Evolutionary conservation across 2,797 vertebrate genomes (phyloP).

Genomic region (Phalloptychus januarius): DNA sequence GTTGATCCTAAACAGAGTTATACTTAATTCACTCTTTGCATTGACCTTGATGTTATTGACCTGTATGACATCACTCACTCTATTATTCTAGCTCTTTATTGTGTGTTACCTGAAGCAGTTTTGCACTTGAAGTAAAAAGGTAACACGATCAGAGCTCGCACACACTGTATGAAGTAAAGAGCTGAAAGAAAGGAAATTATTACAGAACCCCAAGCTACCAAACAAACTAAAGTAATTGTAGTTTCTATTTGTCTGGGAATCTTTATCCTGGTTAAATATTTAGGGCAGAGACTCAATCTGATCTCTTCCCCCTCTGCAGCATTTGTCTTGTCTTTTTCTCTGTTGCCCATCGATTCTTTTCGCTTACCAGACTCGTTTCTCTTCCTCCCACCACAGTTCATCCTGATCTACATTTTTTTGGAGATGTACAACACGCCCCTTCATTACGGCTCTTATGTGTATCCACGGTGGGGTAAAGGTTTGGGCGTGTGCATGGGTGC

Average conservation of each 20-base stretch:
- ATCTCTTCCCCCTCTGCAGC: background rate
- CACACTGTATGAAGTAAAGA: slow-evolving; percentile 4
- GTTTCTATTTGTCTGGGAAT: slow-evolving; percentile 22
- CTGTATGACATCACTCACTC: slow-evolving; percentile 10
- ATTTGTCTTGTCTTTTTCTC: slow-evolving; percentile 6
- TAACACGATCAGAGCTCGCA: slow-evolving; percentile 25
- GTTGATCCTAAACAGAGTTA: slow-evolving; percentile 2
- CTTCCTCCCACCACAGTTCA: slow-evolving; percentile 75
- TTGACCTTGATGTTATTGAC: slow-evolving; percentile 12
- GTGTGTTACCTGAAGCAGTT: slow-evolving; percentile 10
- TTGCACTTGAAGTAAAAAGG: background rate
- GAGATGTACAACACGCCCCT: slow-evolving; percentile 83
- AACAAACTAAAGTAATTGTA: background rate
- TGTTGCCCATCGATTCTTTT: background rate
- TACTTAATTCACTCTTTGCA: background rate
- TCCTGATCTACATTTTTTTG: slow-evolving; percentile 85
- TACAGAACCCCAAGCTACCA: background rate
- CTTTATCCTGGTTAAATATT: slow-evolving; percentile 57
- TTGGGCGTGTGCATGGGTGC: slow-evolving; percentile 84
- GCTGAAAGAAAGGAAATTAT: slow-evolving; percentile 2
- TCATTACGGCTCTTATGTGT: slow-evolving; percentile 80
- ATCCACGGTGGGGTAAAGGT: slow-evolving; percentile 82
- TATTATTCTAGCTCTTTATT: slow-evolving; percentile 6
- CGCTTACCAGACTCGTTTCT: slow-evolving; percentile 11
- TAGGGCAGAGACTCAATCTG: slow-evolving; percentile 52